Percentiles rank a stretch among this genome's conserved stretches.
phyloP scores from a whole-genome alignment of 2,797 vertebrate species.

The Macrochelys suwanniensis region DNA sequence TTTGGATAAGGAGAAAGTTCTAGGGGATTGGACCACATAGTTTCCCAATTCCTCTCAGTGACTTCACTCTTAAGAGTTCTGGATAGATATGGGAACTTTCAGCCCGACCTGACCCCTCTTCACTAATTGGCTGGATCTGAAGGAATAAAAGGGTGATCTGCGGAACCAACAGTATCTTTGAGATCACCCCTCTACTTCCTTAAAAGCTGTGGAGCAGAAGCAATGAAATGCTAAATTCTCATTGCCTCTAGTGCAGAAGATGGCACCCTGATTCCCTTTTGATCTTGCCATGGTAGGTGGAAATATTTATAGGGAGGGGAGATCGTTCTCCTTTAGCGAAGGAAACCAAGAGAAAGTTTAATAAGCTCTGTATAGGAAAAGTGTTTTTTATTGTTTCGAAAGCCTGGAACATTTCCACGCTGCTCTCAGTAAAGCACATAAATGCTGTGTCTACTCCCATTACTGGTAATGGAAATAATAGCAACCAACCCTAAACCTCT shows the following conservation, averaged over 20 bases:
- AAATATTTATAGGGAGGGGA: background rate
- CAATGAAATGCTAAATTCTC: background rate
- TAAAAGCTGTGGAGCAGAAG: background rate
- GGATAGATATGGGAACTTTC: background rate
- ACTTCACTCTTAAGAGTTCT: background rate
- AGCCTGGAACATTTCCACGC: background rate
- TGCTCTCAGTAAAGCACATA: background rate
- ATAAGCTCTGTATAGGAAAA: background rate
- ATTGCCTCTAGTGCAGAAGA: accelerated
- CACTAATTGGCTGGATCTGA: background rate
- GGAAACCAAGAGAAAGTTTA: background rate
- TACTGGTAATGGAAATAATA: background rate
- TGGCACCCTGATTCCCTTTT: background rate
- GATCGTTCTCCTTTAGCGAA: background rate
- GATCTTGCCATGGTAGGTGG: background rate
- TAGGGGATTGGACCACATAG: background rate
- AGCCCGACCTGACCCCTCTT: background rate
- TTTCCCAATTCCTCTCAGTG: background rate
- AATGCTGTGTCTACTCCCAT: background rate
- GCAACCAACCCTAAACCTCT: background rate
- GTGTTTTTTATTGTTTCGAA: background rate
- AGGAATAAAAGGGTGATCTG: background rate
- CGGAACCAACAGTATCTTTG: accelerated
- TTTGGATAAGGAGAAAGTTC: background rate
- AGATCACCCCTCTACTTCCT: background rate